Conservation (phyloP, 2,888 invertebrate genomes). For the Trachelus tabidus region DNA sequence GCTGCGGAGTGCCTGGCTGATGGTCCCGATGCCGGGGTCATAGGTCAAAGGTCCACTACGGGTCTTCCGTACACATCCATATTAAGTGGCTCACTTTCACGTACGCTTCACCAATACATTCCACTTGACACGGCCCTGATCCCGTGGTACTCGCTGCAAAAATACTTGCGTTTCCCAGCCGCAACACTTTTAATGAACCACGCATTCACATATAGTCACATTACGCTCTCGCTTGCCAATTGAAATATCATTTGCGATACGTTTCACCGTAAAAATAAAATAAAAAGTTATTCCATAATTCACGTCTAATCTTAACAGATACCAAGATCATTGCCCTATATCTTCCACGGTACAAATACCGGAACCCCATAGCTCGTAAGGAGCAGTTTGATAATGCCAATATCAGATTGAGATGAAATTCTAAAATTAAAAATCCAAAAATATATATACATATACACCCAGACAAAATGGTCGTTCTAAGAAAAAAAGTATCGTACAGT, state of each 20-base stretch:
- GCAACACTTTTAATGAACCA: not conserved
- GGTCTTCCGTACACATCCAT: conserved; percentile 52
- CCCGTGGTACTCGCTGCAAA: conserved; percentile 27
- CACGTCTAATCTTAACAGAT: not conserved
- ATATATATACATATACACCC: no score
- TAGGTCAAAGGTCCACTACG: conserved; percentile 51
- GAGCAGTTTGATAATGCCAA: no score
- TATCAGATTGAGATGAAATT: not conserved
- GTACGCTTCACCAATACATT: conserved; percentile 16
- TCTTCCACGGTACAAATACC: not conserved
- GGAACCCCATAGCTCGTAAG: not conserved
- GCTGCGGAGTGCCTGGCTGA: conserved; percentile 30
- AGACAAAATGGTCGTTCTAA: not conserved
- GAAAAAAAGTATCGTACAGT: not conserved
- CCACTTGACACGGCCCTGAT: conserved; percentile 37
- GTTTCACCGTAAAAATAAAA: not conserved
- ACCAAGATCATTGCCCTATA: not conserved
- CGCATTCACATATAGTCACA: not conserved
- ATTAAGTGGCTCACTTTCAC: conserved; percentile 55
- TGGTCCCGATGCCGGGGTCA: conserved; percentile 50
- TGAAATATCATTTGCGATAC: not conserved
- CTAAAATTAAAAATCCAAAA: no score
- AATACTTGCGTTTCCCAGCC: conserved; percentile 17
- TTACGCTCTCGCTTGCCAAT: not conserved
- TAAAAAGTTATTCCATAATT: not conserved